Base-by-base conservation (phyloP, 35 echinoderm and acorn worm species). In the Chiridota heheva region DNA sequence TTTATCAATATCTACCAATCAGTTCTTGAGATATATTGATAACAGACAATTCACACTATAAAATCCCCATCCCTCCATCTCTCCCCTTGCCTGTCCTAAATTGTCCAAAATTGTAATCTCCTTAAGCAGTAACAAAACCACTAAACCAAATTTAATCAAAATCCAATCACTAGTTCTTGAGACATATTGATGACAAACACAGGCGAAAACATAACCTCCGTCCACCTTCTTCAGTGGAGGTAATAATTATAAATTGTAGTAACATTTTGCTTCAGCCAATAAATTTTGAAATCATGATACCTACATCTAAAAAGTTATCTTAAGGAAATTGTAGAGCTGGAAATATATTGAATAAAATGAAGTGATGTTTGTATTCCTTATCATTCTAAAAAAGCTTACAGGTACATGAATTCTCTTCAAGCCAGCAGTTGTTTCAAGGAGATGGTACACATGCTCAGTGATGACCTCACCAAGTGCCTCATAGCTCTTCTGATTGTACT, bases 381-480 rank as follows among this genome's bases (percentile, higher is more conserved):
- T 65, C 29, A 65, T 53, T 53, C 22, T 13, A 13, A 53, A 53
- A 53, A 13, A 10, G 84, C 88, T 86, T 69, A 85, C 86, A 74
- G 89, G 89, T 2, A 98, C 58, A 51, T 63, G 15, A 42, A 88
- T 75, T 92, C 55, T 88, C 60, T 88, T 71, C 15, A 98, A 76
- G 0, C 76, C 60, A 28, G 44, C 59, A 40, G 88, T 85, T 63
- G 83, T 73, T 25, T 92, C 95, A 46, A 98, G 58, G 0, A 91
- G 75, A n/a, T 81, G 15, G 69, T 88, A 98, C n/a, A 98, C 71
- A 76, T 91, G 42, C 28, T 98, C 48, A 0, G 89, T 98, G 42
- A 98, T 84, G 76, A 98, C 60, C 68, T 89, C 86, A 42, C 95
- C 95, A 2, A 98, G 49, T 40, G 95, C 89, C 53, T 98, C 95